Percentiles rank a stretch among this genome's conserved stretches.
phyloP scores from a whole-genome alignment of 2,888 invertebrate genomes.

The Pseudococcus jackbeardsleyi region DNA sequence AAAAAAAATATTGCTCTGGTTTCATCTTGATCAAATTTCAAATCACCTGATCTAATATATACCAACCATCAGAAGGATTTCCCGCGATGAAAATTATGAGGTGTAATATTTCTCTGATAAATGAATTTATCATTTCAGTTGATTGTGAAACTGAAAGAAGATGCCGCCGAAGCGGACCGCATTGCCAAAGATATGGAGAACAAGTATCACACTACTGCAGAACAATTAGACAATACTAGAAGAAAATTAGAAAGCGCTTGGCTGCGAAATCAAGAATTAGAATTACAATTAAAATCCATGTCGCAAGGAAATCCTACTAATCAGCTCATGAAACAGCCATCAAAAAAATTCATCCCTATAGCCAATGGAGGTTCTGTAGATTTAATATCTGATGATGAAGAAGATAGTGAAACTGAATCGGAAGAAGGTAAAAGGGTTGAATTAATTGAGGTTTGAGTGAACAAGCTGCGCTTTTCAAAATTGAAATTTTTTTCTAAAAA shows the following conservation, averaged over 20 bases:
- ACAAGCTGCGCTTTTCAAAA: no score
- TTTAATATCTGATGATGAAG: slow-evolving; percentile 67
- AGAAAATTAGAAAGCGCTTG: slow-evolving; percentile 85
- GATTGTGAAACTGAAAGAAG: slow-evolving; percentile 75
- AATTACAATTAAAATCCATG: slow-evolving; percentile 80
- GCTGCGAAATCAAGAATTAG: slow-evolving; percentile 81
- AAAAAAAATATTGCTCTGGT: no score
- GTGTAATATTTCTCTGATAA: background rate
- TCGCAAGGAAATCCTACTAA: slow-evolving; percentile 65
- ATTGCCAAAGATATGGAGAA: slow-evolving; percentile 85
- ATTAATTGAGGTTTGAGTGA: background rate
- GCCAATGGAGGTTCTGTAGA: slow-evolving; percentile 67
- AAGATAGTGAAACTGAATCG: slow-evolving; percentile 67
- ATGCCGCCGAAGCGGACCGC: slow-evolving; percentile 83
- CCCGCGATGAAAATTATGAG: no score
- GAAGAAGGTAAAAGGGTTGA: slow-evolving; percentile 67
- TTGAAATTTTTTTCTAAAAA: no score
- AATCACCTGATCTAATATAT: no score
- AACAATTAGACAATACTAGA: slow-evolving; percentile 81
- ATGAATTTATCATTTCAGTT: slow-evolving; percentile 66
- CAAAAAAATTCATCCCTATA: slow-evolving; percentile 67
- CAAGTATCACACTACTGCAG: slow-evolving; percentile 82
- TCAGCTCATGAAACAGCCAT: slow-evolving; percentile 68
- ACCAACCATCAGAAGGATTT: no score
- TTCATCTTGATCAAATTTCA: no score